Evolutionary conservation across 2,888 invertebrate species (phyloP).

Genomic region (Drosophila emarginata): DNA sequence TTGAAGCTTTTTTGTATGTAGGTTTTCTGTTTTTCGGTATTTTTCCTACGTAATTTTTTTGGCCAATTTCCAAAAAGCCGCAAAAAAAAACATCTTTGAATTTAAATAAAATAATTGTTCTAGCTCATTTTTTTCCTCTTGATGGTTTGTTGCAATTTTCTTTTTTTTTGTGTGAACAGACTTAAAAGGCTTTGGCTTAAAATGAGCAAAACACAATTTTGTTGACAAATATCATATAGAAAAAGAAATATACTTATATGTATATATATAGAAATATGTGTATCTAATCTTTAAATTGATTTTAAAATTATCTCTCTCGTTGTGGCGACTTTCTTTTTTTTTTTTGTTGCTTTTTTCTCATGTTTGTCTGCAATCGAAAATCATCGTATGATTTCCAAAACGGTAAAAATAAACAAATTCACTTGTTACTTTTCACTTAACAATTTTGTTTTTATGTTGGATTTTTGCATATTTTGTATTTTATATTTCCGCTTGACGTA

Average conservation of each 20-base stretch:
- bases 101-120: slow-evolving; percentile 29
- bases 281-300: slow-evolving; percentile 5
- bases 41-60: slow-evolving; percentile 44
- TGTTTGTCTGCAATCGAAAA: slow-evolving; percentile 3
- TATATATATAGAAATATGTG: not conserved
- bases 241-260: not conserved
- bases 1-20: not conserved
- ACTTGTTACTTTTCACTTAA: slow-evolving; percentile 9
- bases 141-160: slow-evolving; percentile 21
- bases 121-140: slow-evolving; percentile 13
- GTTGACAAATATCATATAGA: slow-evolving; percentile 3
- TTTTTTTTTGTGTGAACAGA: too few species aligned
- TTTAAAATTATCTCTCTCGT: not conserved
- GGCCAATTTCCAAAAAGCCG: slow-evolving; percentile 35
- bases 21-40: slow-evolving; percentile 17
- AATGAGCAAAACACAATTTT: not conserved
- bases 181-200: slow-evolving; percentile 7
- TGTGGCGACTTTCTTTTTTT: slow-evolving; percentile 4
- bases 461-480: slow-evolving; percentile 4
- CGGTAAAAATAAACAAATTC: slow-evolving; percentile 4
- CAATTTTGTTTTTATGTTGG: not conserved
- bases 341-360: not conserved
- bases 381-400: slow-evolving; percentile 2
- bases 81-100: slow-evolving; percentile 1
- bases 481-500: slow-evolving; percentile 35